Percentiles rank a stretch among this genome's conserved stretches.
Conservation (phyloP, 2,113 vertebrate species). For the Notothenia rossii region DNA sequence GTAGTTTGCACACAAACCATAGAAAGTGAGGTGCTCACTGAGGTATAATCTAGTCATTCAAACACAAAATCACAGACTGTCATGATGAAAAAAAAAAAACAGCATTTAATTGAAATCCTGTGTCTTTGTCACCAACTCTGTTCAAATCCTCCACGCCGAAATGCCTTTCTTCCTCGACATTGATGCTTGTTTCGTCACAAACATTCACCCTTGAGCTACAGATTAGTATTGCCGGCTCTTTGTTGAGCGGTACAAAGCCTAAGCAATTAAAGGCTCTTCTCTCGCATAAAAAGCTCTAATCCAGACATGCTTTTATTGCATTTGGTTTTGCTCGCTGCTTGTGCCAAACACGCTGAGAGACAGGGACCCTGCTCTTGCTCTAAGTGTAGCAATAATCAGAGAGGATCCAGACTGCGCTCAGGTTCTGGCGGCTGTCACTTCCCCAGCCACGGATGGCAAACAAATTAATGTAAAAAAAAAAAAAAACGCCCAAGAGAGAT, state of each 20-base stretch:
- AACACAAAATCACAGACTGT: slow-evolving; percentile 2
- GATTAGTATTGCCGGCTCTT: slow-evolving; percentile 80
- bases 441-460: slow-evolving; percentile 45
- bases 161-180: slow-evolving; percentile 46
- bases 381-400: slow-evolving; percentile 59
- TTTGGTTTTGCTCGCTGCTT: slow-evolving; percentile 73
- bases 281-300: slow-evolving; percentile 83
- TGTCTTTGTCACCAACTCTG: slow-evolving; percentile 46
- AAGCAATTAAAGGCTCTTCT: slow-evolving; percentile 82
- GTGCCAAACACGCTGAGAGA: slow-evolving; percentile 74
- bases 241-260: slow-evolving; percentile 79
- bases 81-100: slow-evolving; percentile 15
- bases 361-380: slow-evolving; percentile 57
- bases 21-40: neutral
- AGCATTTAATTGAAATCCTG: slow-evolving; percentile 45
- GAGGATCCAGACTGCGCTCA: slow-evolving; percentile 54
- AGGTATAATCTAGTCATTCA: neutral
- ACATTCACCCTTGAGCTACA: slow-evolving; percentile 82
- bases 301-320: slow-evolving; percentile 84
- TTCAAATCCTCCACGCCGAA: slow-evolving; percentile 49
- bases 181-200: slow-evolving; percentile 71
- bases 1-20: neutral
- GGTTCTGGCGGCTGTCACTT: slow-evolving; percentile 62
- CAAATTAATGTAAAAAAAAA: slow-evolving; percentile 41
- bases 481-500: slow-evolving; percentile 30